Evolutionary conservation across 2,113 vertebrate species (phyloP).

Genomic region (Strigops habroptila): DNA sequence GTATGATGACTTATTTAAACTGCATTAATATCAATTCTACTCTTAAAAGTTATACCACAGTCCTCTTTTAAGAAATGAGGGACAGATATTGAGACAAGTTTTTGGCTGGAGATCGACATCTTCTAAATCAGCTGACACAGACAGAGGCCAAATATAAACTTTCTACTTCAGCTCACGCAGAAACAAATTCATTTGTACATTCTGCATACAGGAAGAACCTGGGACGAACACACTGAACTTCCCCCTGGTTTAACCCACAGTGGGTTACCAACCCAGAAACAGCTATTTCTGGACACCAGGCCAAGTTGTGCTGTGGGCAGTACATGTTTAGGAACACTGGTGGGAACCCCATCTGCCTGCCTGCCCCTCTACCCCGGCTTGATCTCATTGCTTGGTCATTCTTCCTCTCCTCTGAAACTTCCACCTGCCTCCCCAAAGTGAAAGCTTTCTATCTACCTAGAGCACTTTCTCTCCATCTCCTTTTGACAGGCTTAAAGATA

Average conservation of each 20-base stretch:
- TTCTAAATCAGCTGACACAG: background rate
- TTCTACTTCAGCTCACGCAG: background rate
- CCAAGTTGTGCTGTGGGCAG: too few relatives aligned
- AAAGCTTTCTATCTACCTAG: background rate
- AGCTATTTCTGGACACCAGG: background rate
- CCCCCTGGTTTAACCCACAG: background rate
- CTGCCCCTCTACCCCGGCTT: background rate
- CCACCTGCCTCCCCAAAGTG: background rate
- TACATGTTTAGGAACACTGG: rapidly evolving
- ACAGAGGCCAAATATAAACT: background rate
- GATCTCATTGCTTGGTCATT: background rate
- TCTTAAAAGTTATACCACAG: background rate
- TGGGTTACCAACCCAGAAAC: background rate
- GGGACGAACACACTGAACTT: background rate
- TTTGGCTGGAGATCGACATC: background rate
- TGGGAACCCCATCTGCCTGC: background rate
- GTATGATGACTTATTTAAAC: background rate
- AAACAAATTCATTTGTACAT: background rate
- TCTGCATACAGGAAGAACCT: background rate
- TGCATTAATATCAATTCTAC: background rate
- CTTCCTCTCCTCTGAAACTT: background rate
- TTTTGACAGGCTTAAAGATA: background rate
- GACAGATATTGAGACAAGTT: background rate
- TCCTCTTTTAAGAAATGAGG: background rate
- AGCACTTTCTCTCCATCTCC: background rate